Evolutionary conservation across 1,140 invertebrate genomes (phyloP), one percentile per base, ranked within the genome.

Genomic region (Liolophura sinensis): DNA sequence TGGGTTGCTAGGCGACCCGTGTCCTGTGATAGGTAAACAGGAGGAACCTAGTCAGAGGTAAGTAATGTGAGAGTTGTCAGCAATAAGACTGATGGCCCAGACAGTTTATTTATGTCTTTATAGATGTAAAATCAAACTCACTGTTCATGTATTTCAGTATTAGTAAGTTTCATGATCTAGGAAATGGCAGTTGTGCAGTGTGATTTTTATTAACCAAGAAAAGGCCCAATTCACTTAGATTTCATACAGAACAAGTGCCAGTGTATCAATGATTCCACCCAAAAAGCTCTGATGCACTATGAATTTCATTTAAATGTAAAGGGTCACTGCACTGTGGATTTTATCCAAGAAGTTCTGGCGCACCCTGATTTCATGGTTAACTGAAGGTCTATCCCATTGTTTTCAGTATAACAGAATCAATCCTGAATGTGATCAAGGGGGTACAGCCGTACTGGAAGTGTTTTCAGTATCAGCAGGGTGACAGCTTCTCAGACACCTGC

Each of bases 361-460:
- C n/a, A n/a, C 49, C 49, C 14, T 50, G 14, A 50, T 50, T n/a
- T 15, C n/a, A 15, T 50, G 14, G 14, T 15, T 14, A n/a, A n/a
- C 49, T 50, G 49, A 15, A 50, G n/a, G 49, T 50, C 14, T 50
- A 14, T 50, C 49, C 49, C 49, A 14, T 50, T 15, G 31, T 40
- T 69, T 61, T 51, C 81, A 92, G 91, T 68, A 86, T 93, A 66
- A 84, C 87, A 31, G 88, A 92, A 55, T 90, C 90, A 1, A 92
- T 94, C 68, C 85, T 92, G 67, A 93, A 93, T 83, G 89, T 90
- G 67, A 92, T 92, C 67, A 92, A 90, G 78, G 86, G 86, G 9
- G 91, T 93, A 65, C 89, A 88, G 75, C 85, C 86, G 1, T 89
- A 91, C 77, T 97, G 95, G 95, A 90, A 90, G 1, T 93, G 92